A percentile compares a stretch with the other conserved stretches of the same genome.
Evolutionary conservation across 2,888 invertebrate species (phyloP).

Genomic region (Lochmaea capreae): DNA sequence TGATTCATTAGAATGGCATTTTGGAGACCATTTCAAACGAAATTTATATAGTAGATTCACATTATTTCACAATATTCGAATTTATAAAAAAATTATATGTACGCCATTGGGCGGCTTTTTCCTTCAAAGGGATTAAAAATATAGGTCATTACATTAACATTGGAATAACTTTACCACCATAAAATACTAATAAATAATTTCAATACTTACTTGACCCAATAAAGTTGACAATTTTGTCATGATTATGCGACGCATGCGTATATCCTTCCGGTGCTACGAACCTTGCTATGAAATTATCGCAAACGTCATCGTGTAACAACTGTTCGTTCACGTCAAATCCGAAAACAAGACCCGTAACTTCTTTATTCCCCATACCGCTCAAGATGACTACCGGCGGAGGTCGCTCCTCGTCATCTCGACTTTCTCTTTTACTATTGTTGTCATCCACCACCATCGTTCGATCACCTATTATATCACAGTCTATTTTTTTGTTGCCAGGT

Average conservation of each 20-base stretch:
- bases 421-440: not conserved
- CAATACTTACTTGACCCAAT: conserved; percentile 71
- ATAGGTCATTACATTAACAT: no score
- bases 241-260: conserved; percentile 67
- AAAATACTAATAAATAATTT: not conserved
- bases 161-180: no score
- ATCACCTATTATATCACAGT: conserved; percentile 53
- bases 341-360: conserved; percentile 78
- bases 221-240: conserved; percentile 73
- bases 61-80: no score
- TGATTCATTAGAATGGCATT: no score
- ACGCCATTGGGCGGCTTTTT: no score
- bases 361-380: conserved; percentile 70
- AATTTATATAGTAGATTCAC: no score
- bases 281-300: conserved; percentile 65
- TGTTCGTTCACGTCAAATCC: conserved; percentile 84
- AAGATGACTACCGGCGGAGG: conserved; percentile 81
- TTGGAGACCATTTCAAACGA: no score
- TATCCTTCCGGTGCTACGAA: conserved; percentile 64
- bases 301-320: conserved; percentile 69
- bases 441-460: conserved; percentile 40
- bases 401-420: conserved; percentile 18
- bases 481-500: conserved; percentile 28
- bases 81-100: no score
- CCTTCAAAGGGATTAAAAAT: no score